Percentiles rank a stretch among this genome's conserved stretches.
phyloP scores from a whole-genome alignment of 1,140 invertebrate species.

The Atta colombica region DNA sequence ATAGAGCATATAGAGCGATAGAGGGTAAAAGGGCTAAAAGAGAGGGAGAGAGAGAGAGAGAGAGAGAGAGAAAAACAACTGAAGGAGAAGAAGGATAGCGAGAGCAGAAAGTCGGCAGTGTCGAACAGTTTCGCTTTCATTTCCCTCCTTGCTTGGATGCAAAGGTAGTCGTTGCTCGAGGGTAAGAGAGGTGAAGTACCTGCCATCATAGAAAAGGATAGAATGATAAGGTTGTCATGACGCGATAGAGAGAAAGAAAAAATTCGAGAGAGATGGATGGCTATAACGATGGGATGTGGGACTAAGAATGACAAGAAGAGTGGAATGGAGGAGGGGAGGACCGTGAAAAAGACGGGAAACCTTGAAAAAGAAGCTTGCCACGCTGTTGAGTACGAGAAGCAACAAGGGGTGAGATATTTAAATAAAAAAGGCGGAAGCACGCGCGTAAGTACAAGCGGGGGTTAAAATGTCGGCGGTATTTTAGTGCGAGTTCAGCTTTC shows the following conservation, averaged over 20 bases:
- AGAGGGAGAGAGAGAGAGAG: constrained; percentile 60
- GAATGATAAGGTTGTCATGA: constrained; percentile 37
- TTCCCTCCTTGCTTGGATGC: constrained; percentile 77
- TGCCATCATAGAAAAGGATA: constrained; percentile 65
- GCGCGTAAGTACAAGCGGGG: constrained; percentile 8
- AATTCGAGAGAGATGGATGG: constrained; percentile 26
- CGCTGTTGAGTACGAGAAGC: constrained; percentile 80
- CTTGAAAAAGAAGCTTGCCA: constrained; percentile 80
- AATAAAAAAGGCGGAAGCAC: constrained; percentile 44
- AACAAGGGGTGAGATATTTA: constrained; percentile 74
- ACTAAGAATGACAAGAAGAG: not conserved
- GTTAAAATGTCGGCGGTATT: constrained; percentile 22
- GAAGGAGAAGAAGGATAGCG: constrained; percentile 34
- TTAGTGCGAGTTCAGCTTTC: constrained; percentile 10
- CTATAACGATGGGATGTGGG: constrained; percentile 21
- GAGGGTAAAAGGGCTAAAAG: constrained; percentile 61
- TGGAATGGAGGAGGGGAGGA: constrained; percentile 6
- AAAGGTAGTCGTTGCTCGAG: constrained; percentile 72
- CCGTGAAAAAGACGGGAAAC: constrained; percentile 71
- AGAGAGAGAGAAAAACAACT: constrained; percentile 32
- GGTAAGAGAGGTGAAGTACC: constrained; percentile 66
- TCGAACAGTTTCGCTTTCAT: constrained; percentile 80
- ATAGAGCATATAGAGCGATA: constrained; percentile 50
- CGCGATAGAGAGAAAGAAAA: constrained; percentile 54
- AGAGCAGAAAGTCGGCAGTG: constrained; percentile 68